Evolutionary conservation across 1,140 invertebrate species (phyloP).

Genomic region (Catajapyx aquilonaris): DNA sequence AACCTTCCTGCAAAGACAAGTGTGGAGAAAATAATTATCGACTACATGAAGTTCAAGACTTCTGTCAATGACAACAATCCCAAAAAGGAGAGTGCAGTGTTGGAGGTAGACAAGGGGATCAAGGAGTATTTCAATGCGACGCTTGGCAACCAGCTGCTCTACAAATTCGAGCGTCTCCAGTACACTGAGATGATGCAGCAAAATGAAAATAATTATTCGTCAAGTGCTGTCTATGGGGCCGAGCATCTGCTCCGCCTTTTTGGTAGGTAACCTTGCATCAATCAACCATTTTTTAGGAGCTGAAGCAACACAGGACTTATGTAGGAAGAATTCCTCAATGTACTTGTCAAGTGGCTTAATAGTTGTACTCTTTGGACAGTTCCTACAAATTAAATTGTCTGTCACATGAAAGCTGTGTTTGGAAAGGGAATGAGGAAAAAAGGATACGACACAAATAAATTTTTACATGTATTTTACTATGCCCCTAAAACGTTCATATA

Average conservation of each 20-base stretch:
- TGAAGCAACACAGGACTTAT: no score
- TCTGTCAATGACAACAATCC: slow-evolving; percentile 52
- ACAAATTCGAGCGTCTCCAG: slow-evolving; percentile 86
- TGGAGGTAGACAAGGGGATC: slow-evolving; percentile 68
- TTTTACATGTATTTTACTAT: no score
- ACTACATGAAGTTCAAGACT: slow-evolving; percentile 70
- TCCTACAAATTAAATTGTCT: no score
- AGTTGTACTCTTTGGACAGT: no score
- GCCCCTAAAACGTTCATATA: no score
- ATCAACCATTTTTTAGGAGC: no score
- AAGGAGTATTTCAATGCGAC: slow-evolving; percentile 91
- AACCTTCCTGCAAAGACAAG: slow-evolving; percentile 65
- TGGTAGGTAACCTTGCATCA: no score
- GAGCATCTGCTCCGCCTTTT: slow-evolving; percentile 78
- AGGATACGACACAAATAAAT: no score
- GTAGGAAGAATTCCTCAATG: no score
- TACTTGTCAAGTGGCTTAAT: no score
- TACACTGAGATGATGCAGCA: slow-evolving; percentile 64
- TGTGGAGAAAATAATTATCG: slow-evolving; percentile 69
- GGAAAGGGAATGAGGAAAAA: no score
- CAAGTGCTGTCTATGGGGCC: slow-evolving; percentile 74
- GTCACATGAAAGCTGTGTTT: no score
- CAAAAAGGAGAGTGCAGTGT: slow-evolving; percentile 58
- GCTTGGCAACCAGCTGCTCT: slow-evolving; percentile 75
- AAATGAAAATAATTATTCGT: slow-evolving; percentile 49